A percentile compares a stretch with the other conserved stretches of the same genome.
Conservation (phyloP, 2,113 vertebrate species). For the Scomber colias region DNA sequence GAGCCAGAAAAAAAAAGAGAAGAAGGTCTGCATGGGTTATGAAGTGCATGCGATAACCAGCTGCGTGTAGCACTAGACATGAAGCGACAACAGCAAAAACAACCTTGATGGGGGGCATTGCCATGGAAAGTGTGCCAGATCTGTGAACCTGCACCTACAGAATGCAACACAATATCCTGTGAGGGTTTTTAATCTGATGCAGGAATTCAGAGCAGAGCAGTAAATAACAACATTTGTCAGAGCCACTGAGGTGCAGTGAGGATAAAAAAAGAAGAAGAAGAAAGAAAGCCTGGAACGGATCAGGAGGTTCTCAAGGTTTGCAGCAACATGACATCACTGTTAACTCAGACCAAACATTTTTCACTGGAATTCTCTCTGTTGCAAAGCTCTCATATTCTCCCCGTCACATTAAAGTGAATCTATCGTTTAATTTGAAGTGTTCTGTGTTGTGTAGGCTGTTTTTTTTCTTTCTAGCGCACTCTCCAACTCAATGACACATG, state of each 20-base stretch:
- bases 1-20: neutral
- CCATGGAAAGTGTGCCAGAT: conserved; percentile 2
- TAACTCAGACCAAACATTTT: conserved; percentile 39
- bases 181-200: neutral
- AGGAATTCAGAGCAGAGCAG: conserved; percentile 4
- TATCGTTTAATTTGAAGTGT: neutral
- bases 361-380: neutral
- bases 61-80: conserved; percentile 24
- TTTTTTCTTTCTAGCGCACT: neutral
- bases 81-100: neutral
- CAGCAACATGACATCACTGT: neutral
- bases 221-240: conserved; percentile 10
- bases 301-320: conserved; percentile 10
- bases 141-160: conserved; percentile 3
- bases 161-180: conserved; percentile 18
- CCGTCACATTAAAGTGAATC: neutral
- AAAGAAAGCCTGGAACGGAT: neutral
- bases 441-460: neutral
- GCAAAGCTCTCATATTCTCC: neutral
- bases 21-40: conserved; percentile 5
- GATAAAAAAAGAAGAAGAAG: neutral
- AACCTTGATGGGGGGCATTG: neutral
- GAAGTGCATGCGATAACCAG: conserved; percentile 23
- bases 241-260: conserved; percentile 13
- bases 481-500: neutral